These are phyloP conservation scores for Meleagris gallopavo DNA, from an alignment of 2,113 vertebrate genomes.

Conservation along the genomic window DNA sequence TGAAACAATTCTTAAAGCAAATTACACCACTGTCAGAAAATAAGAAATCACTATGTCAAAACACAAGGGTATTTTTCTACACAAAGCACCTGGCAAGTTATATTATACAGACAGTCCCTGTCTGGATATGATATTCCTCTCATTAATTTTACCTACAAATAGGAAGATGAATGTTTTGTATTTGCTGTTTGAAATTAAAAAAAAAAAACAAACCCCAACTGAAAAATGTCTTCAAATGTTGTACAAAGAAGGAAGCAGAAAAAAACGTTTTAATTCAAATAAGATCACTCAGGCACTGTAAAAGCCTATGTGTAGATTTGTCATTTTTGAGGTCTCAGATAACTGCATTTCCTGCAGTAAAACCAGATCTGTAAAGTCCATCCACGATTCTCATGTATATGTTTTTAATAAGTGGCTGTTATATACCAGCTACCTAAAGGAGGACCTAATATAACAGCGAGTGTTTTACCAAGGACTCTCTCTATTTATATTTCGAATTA, in stretches of 20 bases:
- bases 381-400: not conserved
- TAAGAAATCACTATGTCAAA: conserved; percentile 76
- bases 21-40: conserved; percentile 79
- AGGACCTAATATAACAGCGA: not conserved
- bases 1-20: conserved; percentile 78
- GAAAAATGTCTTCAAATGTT: conserved; percentile 40
- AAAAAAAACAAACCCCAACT: conserved; percentile 18
- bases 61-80: conserved; percentile 72
- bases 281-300: conserved; percentile 16
- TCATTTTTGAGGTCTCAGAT: conserved; percentile 32
- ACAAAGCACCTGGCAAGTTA: conserved; percentile 50
- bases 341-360: conserved; percentile 53
- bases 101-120: conserved; percentile 46
- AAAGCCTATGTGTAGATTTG: conserved; percentile 42
- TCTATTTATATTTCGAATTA: not conserved
- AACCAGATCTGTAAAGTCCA: conserved; percentile 50
- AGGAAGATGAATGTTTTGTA: conserved; percentile 25
- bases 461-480: not conserved
- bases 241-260: not conserved
- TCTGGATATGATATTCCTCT: conserved; percentile 63
- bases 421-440: not conserved
- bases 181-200: conserved; percentile 52
- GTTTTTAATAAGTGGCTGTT: conserved; percentile 36
- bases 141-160: conserved; percentile 68
- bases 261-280: conserved; percentile 57